phyloP scores from a whole-genome alignment of 2,888 invertebrate genomes.

The Loripinus fragilis region DNA sequence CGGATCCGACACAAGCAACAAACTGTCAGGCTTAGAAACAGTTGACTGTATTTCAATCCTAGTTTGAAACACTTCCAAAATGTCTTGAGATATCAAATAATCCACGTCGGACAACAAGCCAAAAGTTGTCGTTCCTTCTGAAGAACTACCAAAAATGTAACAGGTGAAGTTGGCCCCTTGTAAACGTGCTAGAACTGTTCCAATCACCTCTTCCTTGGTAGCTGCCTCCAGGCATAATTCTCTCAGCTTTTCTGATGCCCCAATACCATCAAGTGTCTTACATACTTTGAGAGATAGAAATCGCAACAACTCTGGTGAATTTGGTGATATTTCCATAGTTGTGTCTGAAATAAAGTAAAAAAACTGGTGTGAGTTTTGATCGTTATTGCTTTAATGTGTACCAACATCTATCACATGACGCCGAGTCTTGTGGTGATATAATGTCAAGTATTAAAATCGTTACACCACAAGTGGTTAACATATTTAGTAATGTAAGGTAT shows the following conservation, averaged over 20 bases:
- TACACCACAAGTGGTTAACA: too few species aligned
- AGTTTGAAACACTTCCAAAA: neutral
- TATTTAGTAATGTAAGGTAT: too few species aligned
- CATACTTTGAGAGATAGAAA: neutral
- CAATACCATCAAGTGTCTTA: neutral
- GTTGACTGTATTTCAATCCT: too few species aligned
- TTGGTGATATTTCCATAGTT: neutral
- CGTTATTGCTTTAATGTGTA: too few species aligned
- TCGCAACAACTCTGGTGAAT: too few species aligned
- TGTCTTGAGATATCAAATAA: neutral
- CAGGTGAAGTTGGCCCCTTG: too few species aligned
- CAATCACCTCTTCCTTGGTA: neutral
- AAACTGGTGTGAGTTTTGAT: too few species aligned
- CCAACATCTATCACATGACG: too few species aligned
- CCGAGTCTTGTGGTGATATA: too few species aligned
- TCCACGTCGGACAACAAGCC: slow-evolving; percentile 1
- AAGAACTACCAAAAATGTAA: slow-evolving; percentile 1
- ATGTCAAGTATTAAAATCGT: too few species aligned
- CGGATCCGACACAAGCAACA: neutral
- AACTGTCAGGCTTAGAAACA: neutral
- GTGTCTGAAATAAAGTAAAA: too few species aligned
- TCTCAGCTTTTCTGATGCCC: neutral
- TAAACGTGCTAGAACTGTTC: neutral
- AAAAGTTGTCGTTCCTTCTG: neutral
- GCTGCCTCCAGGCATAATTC: too few species aligned